phyloP scores from a whole-genome alignment of 2,113 vertebrate species.

The Labeo rohita region DNA sequence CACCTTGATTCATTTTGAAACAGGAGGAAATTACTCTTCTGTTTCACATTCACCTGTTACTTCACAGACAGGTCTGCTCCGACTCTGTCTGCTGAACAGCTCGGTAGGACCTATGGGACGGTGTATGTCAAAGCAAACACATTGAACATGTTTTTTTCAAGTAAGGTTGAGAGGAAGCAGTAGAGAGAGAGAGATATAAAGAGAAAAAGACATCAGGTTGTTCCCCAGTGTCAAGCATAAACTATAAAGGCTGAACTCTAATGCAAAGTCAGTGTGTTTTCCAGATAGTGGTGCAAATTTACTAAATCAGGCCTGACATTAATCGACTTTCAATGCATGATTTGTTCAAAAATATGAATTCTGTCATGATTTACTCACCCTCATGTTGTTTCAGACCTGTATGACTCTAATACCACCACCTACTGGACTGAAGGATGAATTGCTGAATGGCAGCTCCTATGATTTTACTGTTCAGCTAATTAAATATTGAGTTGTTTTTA shows the following conservation, averaged over 20 bases:
- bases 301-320: background rate
- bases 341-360: background rate
- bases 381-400: background rate
- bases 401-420: background rate
- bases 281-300: background rate
- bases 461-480: background rate
- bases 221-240: background rate
- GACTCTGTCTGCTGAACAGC: background rate
- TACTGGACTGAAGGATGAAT: background rate
- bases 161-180: background rate
- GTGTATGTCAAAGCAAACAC: background rate
- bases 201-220: background rate
- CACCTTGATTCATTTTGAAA: background rate
- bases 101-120: background rate
- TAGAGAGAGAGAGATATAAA: background rate
- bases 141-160: background rate
- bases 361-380: too few species aligned
- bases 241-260: background rate
- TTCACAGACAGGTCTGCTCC: background rate
- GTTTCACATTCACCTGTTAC: conserved; percentile 8
- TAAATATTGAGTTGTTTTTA: background rate
- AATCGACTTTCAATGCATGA: background rate
- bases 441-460: background rate
- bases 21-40: background rate
- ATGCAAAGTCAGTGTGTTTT: background rate